A percentile compares a stretch with the other conserved stretches of the same genome.
These are phyloP conservation scores for Cyanoderma ruficeps DNA, from an alignment of 2,113 vertebrate species.

Conservation along the genomic window DNA sequence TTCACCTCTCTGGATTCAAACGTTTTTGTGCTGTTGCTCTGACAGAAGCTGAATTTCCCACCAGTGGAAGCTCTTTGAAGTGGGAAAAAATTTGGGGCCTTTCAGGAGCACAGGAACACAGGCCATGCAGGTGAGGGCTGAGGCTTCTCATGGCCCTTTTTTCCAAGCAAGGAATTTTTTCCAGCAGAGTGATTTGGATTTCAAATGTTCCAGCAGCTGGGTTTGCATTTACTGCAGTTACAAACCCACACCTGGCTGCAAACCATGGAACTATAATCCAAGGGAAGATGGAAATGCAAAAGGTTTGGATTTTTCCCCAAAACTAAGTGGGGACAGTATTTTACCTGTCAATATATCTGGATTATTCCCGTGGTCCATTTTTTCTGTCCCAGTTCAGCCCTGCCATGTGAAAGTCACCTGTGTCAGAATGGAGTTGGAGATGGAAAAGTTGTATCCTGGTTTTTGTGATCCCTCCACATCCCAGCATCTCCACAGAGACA, in stretches of 20 bases:
- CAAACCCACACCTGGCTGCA: not conserved
- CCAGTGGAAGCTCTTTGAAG: not conserved
- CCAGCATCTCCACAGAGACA: not conserved
- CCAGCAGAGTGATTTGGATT: not conserved
- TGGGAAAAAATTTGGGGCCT: not conserved
- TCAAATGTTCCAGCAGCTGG: not conserved
- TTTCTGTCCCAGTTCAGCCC: not conserved
- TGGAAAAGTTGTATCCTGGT: not conserved
- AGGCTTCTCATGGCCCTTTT: not conserved
- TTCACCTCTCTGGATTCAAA: not conserved
- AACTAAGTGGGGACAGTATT: not conserved
- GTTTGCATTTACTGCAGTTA: not conserved
- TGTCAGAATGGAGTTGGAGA: not conserved
- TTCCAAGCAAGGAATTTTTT: not conserved
- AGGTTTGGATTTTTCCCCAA: not conserved
- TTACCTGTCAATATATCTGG: not conserved
- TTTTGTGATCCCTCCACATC: not conserved
- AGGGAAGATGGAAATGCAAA: not conserved
- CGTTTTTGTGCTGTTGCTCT: not conserved
- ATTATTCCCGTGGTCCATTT: not conserved
- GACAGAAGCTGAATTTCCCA: not conserved
- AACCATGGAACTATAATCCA: accelerated
- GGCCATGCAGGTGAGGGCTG: not conserved
- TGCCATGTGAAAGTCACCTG: accelerated
- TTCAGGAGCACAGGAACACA: not conserved